These are phyloP conservation scores for Vulpes ferrilata DNA, from an alignment of 2,113 vertebrate genomes.

Conservation along the genomic window DNA sequence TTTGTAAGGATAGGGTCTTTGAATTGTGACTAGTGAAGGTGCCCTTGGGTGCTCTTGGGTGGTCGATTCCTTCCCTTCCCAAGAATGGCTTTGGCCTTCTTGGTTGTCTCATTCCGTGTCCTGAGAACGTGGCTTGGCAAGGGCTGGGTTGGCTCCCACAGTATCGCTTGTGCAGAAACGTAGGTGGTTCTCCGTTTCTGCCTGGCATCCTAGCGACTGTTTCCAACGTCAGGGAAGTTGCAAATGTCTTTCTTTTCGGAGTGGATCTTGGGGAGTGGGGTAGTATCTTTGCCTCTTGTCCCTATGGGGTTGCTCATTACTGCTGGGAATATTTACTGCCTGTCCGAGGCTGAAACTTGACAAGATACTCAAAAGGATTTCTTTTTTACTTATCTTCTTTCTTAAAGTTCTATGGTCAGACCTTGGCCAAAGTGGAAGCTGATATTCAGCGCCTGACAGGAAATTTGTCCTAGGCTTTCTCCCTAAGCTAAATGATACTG, in stretches of 20 bases:
- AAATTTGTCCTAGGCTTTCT: neutral
- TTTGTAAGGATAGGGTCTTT: neutral
- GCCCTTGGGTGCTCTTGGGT: neutral
- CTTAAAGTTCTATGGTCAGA: neutral
- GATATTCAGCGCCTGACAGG: neutral
- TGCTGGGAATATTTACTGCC: neutral
- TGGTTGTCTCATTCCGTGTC: neutral
- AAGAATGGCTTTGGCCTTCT: neutral
- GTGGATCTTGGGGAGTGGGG: neutral
- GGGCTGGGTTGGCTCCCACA: neutral
- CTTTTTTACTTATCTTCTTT: neutral
- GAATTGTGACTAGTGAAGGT: neutral
- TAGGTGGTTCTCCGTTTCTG: neutral
- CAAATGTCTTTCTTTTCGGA: neutral
- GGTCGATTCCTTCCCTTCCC: neutral
- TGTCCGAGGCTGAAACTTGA: neutral
- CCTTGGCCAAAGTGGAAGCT: neutral
- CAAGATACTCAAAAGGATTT: neutral
- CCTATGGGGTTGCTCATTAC: neutral
- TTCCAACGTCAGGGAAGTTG: too few relatives aligned
- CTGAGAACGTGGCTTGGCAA: neutral
- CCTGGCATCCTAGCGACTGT: neutral
- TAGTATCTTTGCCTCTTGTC: neutral
- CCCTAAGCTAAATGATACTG: neutral
- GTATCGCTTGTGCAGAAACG: neutral